Evolutionary conservation across 2,797 vertebrate genomes (phyloP), one percentile per base, ranked within the genome.

Genomic region (Acanthis flammea): DNA sequence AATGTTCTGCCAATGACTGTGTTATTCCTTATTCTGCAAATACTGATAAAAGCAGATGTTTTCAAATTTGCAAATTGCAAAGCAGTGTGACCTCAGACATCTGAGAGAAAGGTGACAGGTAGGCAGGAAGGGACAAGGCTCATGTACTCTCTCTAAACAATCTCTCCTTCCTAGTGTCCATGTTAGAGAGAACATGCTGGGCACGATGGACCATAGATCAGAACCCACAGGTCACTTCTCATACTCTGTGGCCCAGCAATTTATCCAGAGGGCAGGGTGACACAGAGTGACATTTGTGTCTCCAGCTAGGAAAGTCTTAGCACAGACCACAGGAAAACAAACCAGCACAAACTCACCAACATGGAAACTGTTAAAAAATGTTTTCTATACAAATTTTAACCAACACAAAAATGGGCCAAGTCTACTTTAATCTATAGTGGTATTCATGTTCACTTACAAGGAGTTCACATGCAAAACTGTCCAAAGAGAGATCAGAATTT

Each of bases 221-320:
- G 42, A 79, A 14, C 16, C 25, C 45, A 47, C 14, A 58, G 21
- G 76, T 53, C 3, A 9, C 19, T 42, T 60, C 15, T 42, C 30
- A 41, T 0, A 7, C 30, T n/a, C 30, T 51, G 37, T 3, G 28
- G 24, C 15, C 53, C 30, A 48, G n/a, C 0, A 0, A 65, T 21
- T 70, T 41, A 22, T 10, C n/a, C 61, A 77, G 42, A 57, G 68
- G 55, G 41, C 21, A 65, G 21, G 33, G 47, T 65, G 25, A 68
- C 42, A 83, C n/a, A 62, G 19, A 57, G 30, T 31, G 23, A 62
- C 41, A 71, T 30, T 27, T 1, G 1, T 42, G 35, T 19, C n/a
- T 73, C 35, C 9, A 91, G 30, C 47, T 65, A 76, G 50, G 41
- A 90, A 17, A 55, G 8, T 21, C 13, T 35, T 79, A 65, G 31